Evolutionary conservation across 2,888 invertebrate genomes (phyloP), one percentile per base, ranked within the genome.

Genomic region (Portevinia maculata): DNA sequence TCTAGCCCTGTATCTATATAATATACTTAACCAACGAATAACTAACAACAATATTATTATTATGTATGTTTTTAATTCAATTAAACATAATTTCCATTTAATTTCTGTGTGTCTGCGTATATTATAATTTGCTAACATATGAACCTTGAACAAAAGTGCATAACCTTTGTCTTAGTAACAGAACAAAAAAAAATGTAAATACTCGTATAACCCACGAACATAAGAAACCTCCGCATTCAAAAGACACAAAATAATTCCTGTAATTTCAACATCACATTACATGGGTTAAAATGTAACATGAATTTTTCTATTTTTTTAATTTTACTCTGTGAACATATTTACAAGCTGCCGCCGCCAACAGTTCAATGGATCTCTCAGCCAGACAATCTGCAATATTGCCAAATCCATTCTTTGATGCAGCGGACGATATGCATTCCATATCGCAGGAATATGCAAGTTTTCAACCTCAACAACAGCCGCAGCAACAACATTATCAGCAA

Each of bases 351-450:
- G 65, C 50, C 53, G 37, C 15, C 24, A 84, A 57, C 73, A 46
- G 52, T 76, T 85, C 86, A 73, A 69, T 84, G 69, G 84, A 83
- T 37, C 37, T 57, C 48, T 41, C 71, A 59, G 64, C 74, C 57
- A 76, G 44, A 52, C 74, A 78, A 69, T 86, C 87, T 67, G 83
- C 87, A 71, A 86, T 79, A 44, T 79, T 90, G 87, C 89, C 89
- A 86, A 90, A 91, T 89, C 90, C 90, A 85, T 90, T 90, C 87
- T 89, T 89, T 79, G 89, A 89, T 85, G 85, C 87, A 84, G 85
- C 88, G 86, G 89, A 88, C 60, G 76, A 73, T 57, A 60, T 76
- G 30, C 73, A 69, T 39, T 69, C 71, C 3, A 21, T 46, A 17
- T 69, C 81, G 41, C 65, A 50, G 39, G 65, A 78, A 57, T 78